Evolutionary conservation across 2,888 invertebrate species (phyloP), one percentile per base, ranked within the genome.

Genomic region (Esperia sulphurella): DNA sequence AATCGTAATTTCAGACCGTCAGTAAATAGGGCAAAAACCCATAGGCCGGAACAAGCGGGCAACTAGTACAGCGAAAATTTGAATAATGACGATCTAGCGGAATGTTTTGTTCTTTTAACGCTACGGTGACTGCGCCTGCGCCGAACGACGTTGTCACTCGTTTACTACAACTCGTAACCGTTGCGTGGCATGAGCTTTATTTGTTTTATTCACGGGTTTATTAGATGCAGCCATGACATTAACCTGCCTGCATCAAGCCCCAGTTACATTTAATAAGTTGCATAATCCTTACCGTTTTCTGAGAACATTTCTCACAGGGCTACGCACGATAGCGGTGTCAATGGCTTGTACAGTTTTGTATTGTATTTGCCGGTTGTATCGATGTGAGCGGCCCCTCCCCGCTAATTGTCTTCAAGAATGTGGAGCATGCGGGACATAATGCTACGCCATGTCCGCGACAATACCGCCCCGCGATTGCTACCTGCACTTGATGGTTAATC

Each of bases 71-170:
- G 80, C 77, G 82, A 86, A 87, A 85, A 87, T 88, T 87, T 86
- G 79, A 85, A 86, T 89, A 87, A 88, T 87, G 85, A 86, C 79
- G 75, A 82, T 67, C 76, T 87, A 87, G 88, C 87, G 89, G 87
- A 79, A 71, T 81, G 71, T 71, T 80, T 79, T 77, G 79, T 81
- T 81, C 78, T 76, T 76, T 73, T 70, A 76, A 76, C 83, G 83
- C 74, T 76, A 83, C 83, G 87, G 71, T 86, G 76, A 71, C 61
- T 83, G 80, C 75, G 69, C 59, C 58, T 52, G 61, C 68, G 51
- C 46, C 46, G 51, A 29, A 50, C 54, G 50, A 50, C 64, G 64
- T 54, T 63, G 70, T 68, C 54, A 56, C 56, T 65, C 64, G 61
- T 61, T 55, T 51, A 58, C 62, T 65, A 61, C 64, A 35, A 35